Percentiles rank a stretch among this genome's conserved stretches.
Conservation (phyloP, 2,888 invertebrate species). For the Pyrocoelia pectoralis region DNA sequence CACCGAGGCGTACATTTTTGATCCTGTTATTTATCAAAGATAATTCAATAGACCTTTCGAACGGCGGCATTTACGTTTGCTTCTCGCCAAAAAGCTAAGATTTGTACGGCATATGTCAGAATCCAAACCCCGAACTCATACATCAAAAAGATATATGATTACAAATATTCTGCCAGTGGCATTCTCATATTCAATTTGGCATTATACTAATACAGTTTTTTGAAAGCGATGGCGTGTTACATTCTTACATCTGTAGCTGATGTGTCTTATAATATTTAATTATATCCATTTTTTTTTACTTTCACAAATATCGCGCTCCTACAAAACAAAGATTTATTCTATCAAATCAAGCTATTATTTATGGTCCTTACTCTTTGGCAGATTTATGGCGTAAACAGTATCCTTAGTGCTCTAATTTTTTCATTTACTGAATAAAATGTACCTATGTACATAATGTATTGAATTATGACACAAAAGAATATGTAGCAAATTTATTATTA, state of each 20-base stretch:
- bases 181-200: slow-evolving; percentile 23
- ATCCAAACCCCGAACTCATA: slow-evolving; percentile 33
- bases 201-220: slow-evolving; percentile 22
- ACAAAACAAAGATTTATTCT: too few species aligned
- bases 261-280: neutral
- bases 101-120: slow-evolving; percentile 39
- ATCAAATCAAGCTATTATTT: too few species aligned
- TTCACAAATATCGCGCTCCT: too few species aligned
- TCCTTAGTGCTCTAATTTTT: too few species aligned
- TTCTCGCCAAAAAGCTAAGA: slow-evolving; percentile 34
- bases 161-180: slow-evolving; percentile 27
- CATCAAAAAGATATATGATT: slow-evolving; percentile 41
- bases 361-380: too few species aligned
- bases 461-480: too few species aligned
- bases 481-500: too few species aligned
- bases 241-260: slow-evolving; percentile 15
- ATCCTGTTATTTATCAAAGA: slow-evolving; percentile 28
- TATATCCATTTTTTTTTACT: neutral
- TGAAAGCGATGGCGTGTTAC: slow-evolving; percentile 11
- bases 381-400: too few species aligned
- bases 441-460: too few species aligned
- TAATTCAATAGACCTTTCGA: slow-evolving; percentile 33
- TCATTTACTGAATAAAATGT: too few species aligned
- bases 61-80: slow-evolving; percentile 29
- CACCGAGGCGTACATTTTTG: slow-evolving; percentile 10